Evolutionary conservation across 2,888 invertebrate genomes (phyloP).

Genomic region (Epinotia bilunana): DNA sequence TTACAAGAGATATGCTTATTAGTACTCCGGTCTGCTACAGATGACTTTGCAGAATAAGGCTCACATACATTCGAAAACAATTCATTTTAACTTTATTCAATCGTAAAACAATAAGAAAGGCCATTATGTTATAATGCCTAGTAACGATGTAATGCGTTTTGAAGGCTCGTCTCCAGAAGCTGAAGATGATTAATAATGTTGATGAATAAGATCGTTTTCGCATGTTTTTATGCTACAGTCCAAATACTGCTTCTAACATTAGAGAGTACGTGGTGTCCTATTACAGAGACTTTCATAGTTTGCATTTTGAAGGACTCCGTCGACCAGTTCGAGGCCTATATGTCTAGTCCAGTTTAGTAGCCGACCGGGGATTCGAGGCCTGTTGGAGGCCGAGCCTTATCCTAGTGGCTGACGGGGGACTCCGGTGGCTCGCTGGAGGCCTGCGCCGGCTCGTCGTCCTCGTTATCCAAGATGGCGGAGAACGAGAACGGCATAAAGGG

Average conservation of each 20-base stretch:
- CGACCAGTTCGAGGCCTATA: neutral
- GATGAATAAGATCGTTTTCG: too few species aligned
- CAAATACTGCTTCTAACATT: neutral
- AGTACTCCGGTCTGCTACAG: conserved; percentile 7
- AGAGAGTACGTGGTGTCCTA: neutral
- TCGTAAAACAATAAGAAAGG: neutral
- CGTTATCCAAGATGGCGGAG: conserved; percentile 84
- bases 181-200: too few species aligned
- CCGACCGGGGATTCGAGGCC: conserved; percentile 6
- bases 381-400: neutral
- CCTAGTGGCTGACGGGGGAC: conserved; percentile 55
- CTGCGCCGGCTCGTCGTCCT: conserved; percentile 67
- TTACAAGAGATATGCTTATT: conserved; percentile 35
- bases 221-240: too few species aligned
- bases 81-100: neutral
- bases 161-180: too few species aligned
- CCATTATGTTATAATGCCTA: too few species aligned
- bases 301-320: neutral
- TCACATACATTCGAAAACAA: neutral
- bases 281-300: neutral
- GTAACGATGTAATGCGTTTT: too few species aligned
- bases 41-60: neutral
- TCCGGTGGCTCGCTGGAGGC: conserved; percentile 66
- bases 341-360: conserved; percentile 1
- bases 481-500: conserved; percentile 91